These are phyloP conservation scores for Hucho hucho DNA, from an alignment of 2,113 vertebrate species.

Conservation along the genomic window DNA sequence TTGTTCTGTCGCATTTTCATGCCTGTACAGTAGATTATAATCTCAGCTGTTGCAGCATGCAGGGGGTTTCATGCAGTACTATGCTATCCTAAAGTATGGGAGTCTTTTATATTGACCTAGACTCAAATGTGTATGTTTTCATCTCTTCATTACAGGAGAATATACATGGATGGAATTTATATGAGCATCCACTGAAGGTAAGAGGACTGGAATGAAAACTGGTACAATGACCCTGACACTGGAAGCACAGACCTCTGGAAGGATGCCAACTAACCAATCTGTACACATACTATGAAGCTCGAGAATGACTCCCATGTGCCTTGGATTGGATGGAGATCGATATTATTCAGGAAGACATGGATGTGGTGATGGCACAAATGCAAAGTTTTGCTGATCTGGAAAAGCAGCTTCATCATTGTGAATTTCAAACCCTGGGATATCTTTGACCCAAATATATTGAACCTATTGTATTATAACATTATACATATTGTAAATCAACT, in stretches of 20 bases:
- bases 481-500: not conserved
- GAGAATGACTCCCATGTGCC: conserved; percentile 80
- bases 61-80: not conserved
- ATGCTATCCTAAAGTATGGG: too few species aligned
- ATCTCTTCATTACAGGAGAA: conserved; percentile 74
- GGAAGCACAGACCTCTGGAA: conserved; percentile 68
- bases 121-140: not conserved
- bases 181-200: conserved; percentile 63
- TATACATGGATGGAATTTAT: conserved; percentile 66
- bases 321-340: conserved; percentile 69
- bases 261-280: conserved; percentile 32
- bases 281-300: conserved; percentile 61
- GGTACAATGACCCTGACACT: conserved; percentile 82
- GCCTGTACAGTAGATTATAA: not conserved
- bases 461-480: not conserved
- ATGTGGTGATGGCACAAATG: conserved; percentile 43
- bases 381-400: conserved; percentile 43
- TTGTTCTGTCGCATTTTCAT: not conserved
- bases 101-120: not conserved
- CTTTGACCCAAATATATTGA: not conserved
- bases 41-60: not conserved
- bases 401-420: not conserved
- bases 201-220: conserved; percentile 76
- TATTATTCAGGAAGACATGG: conserved; percentile 55
- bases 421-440: not conserved